phyloP scores from a whole-genome alignment of 2,888 invertebrate genomes.

The Himalopsyche tibetana region DNA sequence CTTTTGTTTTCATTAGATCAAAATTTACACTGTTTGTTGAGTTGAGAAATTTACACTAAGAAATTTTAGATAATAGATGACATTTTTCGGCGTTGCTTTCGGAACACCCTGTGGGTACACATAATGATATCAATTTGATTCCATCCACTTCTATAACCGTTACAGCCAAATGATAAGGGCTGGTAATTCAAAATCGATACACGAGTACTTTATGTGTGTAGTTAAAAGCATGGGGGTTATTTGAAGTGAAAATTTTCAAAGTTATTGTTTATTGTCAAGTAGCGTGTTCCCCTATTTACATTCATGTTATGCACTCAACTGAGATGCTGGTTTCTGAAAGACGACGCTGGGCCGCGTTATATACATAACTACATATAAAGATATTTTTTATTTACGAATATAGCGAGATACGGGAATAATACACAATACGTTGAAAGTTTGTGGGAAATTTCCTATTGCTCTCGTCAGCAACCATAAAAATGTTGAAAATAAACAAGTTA shows the following conservation, averaged over 20 bases:
- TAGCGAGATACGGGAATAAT: neutral
- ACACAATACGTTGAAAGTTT: too few species aligned
- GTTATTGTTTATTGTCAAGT: slow-evolving; percentile 26
- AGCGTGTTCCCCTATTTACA: slow-evolving; percentile 10
- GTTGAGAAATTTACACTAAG: too few species aligned
- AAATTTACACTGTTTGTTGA: too few species aligned
- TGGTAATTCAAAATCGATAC: slow-evolving; percentile 26
- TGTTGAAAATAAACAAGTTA: too few species aligned
- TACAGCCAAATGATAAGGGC: slow-evolving; percentile 22
- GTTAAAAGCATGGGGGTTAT: slow-evolving; percentile 34
- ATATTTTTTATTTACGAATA: neutral
- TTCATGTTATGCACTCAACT: neutral
- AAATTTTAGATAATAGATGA: too few species aligned
- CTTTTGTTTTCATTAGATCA: too few species aligned
- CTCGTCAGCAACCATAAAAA: too few species aligned
- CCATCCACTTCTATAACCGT: slow-evolving; percentile 15
- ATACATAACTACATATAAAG: neutral
- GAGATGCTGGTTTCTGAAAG: slow-evolving; percentile 30
- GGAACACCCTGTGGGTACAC: too few species aligned
- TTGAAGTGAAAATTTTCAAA: slow-evolving; percentile 25
- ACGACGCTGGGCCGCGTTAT: neutral
- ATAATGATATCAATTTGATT: slow-evolving; percentile 22
- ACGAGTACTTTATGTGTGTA: neutral
- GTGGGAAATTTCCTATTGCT: too few species aligned
- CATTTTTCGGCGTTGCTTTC: too few species aligned